Conservation (phyloP, 2,888 invertebrate species). For the Erebia epiphron region DNA sequence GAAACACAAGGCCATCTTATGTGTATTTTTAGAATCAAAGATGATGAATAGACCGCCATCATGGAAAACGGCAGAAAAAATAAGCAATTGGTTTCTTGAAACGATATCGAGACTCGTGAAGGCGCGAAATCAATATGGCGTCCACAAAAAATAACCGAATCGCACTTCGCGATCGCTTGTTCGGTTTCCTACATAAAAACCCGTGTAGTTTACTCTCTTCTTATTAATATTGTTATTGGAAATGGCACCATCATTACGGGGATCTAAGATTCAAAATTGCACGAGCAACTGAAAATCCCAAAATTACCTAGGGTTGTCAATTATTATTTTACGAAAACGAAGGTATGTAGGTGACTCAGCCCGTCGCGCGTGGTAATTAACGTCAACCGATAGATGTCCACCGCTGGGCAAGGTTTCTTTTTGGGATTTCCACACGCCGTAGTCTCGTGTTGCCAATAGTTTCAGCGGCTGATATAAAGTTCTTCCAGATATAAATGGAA, state of each 20-base stretch:
- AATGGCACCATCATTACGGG: neutral
- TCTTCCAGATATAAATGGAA: too few species aligned
- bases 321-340: too few species aligned
- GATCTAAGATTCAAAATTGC: neutral
- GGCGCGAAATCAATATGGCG: constrained; percentile 39
- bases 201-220: too few species aligned
- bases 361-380: too few species aligned
- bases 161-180: constrained; percentile 15
- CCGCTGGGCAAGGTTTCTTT: too few species aligned
- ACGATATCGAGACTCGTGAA: constrained; percentile 26
- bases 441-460: too few species aligned
- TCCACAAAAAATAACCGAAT: constrained; percentile 34
- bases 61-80: constrained; percentile 17
- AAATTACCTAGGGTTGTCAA: neutral
- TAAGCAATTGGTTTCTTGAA: constrained; percentile 26
- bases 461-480: too few species aligned
- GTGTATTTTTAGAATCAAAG: neutral
- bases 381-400: too few species aligned
- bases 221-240: neutral
- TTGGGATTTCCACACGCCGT: too few species aligned
- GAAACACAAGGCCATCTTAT: constrained; percentile 5
- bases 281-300: neutral
- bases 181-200: constrained; percentile 25
- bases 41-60: constrained; percentile 2
- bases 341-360: too few species aligned